Conservation (phyloP, 2,113 vertebrate species). For the Silurus meridionalis region DNA sequence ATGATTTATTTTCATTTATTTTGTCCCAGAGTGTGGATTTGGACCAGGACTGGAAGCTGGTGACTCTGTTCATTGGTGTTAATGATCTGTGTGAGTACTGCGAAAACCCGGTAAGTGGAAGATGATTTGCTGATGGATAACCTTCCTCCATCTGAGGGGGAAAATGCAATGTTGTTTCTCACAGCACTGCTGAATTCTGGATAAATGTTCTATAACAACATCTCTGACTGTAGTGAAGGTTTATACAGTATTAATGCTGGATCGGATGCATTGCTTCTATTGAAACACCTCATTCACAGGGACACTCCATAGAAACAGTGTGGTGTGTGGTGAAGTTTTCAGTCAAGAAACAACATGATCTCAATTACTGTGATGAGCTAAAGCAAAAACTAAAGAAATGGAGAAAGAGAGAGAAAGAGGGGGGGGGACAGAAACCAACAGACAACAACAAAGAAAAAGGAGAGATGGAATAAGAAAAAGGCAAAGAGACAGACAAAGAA, state of each 20-base stretch:
- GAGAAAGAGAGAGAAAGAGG: too few species aligned
- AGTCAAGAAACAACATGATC: neutral
- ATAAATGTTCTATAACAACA: neutral
- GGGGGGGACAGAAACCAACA: too few species aligned
- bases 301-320: neutral
- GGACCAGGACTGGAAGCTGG: slow-evolving; percentile 89
- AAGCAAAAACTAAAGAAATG: too few species aligned
- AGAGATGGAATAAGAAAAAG: too few species aligned
- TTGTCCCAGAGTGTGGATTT: slow-evolving; percentile 79
- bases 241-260: neutral
- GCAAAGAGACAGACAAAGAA: too few species aligned
- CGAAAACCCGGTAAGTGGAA: slow-evolving; percentile 76
- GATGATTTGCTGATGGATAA: neutral
- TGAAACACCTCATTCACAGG: neutral
- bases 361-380: too few species aligned
- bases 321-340: neutral
- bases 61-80: slow-evolving; percentile 87
- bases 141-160: neutral
- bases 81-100: slow-evolving; percentile 92
- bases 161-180: neutral
- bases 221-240: neutral
- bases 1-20: neutral
- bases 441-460: too few species aligned
- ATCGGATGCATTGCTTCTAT: neutral
- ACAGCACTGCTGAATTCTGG: neutral